These are phyloP conservation scores for Nyctereutes procyonoides DNA, from an alignment of 2,113 vertebrate genomes.

Conservation along the genomic window DNA sequence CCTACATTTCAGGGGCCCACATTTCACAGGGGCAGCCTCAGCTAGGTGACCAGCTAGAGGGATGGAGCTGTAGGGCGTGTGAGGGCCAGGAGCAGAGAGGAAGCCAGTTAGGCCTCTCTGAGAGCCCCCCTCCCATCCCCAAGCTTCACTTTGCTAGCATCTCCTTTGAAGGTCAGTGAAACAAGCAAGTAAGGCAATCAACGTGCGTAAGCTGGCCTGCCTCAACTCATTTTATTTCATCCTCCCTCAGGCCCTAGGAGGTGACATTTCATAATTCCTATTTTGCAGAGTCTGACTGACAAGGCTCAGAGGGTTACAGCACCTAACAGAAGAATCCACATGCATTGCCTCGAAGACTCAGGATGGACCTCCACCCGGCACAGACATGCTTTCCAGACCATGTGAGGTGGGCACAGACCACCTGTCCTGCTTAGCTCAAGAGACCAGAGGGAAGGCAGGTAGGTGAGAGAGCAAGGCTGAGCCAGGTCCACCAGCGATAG, in stretches of 20 bases:
- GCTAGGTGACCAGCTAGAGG: neutral
- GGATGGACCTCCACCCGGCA: neutral
- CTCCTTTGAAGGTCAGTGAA: neutral
- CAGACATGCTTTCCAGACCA: neutral
- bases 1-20: too few relatives aligned
- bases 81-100: neutral
- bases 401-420: fast-evolving
- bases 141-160: neutral
- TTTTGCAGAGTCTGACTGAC: neutral
- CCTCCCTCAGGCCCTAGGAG: neutral
- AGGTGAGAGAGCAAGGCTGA: neutral
- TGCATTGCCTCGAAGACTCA: neutral
- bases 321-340: neutral
- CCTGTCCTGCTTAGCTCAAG: fast-evolving
- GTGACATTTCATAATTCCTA: neutral
- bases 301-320: neutral
- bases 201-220: neutral
- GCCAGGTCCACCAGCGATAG: too few relatives aligned
- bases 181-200: neutral
- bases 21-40: neutral
- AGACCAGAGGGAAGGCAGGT: neutral
- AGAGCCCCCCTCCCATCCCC: neutral
- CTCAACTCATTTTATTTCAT: neutral
- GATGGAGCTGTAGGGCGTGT: neutral
- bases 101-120: neutral